These are phyloP conservation scores for Aspidiotus destructor DNA, from an alignment of 2,888 invertebrate species.

Conservation along the genomic window DNA sequence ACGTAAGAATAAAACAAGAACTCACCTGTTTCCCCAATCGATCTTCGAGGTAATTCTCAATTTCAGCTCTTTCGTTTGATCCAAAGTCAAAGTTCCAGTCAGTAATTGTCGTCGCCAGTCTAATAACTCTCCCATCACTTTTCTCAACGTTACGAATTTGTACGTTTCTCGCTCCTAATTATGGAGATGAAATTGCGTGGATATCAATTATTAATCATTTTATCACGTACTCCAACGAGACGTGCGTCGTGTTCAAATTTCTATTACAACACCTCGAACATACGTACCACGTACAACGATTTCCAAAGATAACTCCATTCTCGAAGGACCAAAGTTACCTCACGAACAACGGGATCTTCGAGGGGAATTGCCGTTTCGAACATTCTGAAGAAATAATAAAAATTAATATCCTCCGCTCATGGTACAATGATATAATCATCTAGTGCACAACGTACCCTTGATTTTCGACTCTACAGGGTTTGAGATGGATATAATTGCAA, in stretches of 20 bases:
- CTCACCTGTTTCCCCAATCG: conserved; percentile 92
- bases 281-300: conserved; percentile 73
- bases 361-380: conserved; percentile 61
- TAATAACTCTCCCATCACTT: conserved; percentile 81
- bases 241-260: not conserved
- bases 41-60: conserved; percentile 81
- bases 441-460: conserved; percentile 52
- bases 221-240: conserved; percentile 1
- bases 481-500: conserved; percentile 66
- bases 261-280: not conserved
- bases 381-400: conserved; percentile 41
- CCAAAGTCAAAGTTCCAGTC: conserved; percentile 80
- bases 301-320: conserved; percentile 95
- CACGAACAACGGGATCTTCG: conserved; percentile 81
- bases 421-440: not conserved
- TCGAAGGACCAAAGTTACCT: conserved; percentile 78
- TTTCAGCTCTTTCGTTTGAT: conserved; percentile 77
- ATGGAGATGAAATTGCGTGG: conserved; percentile 14
- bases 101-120: conserved; percentile 75
- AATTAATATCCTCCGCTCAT: not conserved
- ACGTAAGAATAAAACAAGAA: not conserved
- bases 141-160: conserved; percentile 73
- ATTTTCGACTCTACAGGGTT: conserved; percentile 68
- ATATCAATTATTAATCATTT: not conserved
- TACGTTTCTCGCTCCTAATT: conserved; percentile 68